These are phyloP conservation scores for Ariopsis seemanni DNA, from an alignment of 2,113 vertebrate genomes.

Conservation along the genomic window DNA sequence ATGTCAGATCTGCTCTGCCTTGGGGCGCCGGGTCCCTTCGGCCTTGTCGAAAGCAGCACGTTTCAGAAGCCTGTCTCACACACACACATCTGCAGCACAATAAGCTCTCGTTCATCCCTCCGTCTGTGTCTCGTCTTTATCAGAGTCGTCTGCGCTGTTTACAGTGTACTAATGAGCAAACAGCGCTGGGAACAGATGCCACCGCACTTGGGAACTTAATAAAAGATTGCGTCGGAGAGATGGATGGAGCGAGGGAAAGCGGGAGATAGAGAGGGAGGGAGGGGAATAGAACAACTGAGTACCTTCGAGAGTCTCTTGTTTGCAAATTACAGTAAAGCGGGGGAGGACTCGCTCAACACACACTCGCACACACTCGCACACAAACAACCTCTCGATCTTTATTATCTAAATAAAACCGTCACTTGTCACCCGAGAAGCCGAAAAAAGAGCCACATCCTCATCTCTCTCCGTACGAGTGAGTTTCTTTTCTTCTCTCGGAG, in stretches of 20 bases:
- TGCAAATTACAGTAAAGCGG: slow-evolving; percentile 44
- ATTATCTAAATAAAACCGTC: slow-evolving; percentile 54
- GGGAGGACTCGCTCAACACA: slow-evolving; percentile 21
- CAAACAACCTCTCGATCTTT: slow-evolving; percentile 33
- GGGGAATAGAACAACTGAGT: slow-evolving; percentile 40
- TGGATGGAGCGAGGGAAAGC: slow-evolving; percentile 2
- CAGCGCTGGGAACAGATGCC: slow-evolving; percentile 59
- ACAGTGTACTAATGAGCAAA: slow-evolving; percentile 63
- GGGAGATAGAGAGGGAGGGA: slow-evolving; percentile 9
- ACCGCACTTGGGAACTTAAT: slow-evolving; percentile 54
- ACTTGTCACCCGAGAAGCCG: slow-evolving; percentile 46
- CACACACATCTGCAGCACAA: slow-evolving; percentile 1
- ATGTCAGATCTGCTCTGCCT: slow-evolving; percentile 34
- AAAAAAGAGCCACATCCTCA: slow-evolving; percentile 16
- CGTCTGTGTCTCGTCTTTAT: slow-evolving; percentile 28
- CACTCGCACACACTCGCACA: slow-evolving; percentile 3
- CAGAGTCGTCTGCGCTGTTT: slow-evolving; percentile 57
- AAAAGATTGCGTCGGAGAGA: slow-evolving; percentile 46
- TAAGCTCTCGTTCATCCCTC: slow-evolving; percentile 4
- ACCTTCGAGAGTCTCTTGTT: slow-evolving; percentile 47
- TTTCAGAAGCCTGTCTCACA: neutral
- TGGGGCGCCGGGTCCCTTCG: slow-evolving; percentile 11
- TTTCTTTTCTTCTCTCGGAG: slow-evolving; percentile 3
- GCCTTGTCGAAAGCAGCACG: slow-evolving; percentile 46
- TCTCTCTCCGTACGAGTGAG: slow-evolving; percentile 32